Evolutionary conservation across 2,888 invertebrate genomes (phyloP).

Genomic region (Mesorhabditis belari): DNA sequence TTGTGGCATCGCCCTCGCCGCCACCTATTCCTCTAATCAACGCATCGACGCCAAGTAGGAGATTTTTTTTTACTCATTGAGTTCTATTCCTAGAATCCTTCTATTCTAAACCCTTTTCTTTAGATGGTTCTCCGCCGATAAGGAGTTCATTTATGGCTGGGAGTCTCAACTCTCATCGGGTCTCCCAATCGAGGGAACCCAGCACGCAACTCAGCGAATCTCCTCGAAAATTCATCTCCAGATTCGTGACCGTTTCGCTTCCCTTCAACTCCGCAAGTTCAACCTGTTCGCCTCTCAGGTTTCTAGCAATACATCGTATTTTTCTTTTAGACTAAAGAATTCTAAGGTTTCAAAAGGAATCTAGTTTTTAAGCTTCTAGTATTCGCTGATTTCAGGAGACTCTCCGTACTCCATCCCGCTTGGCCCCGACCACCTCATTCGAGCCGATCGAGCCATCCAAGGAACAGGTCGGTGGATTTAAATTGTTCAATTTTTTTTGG

Average conservation of each 20-base stretch:
- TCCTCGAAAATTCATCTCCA: slow-evolving; percentile 17
- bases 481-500: too few relatives aligned
- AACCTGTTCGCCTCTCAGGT: neutral
- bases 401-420: neutral
- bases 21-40: neutral
- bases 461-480: neutral
- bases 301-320: too few relatives aligned
- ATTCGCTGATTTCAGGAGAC: neutral
- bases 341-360: too few relatives aligned
- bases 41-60: neutral
- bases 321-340: too few relatives aligned
- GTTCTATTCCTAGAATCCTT: neutral
- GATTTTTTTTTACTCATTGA: neutral
- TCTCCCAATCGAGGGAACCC: neutral
- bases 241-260: neutral
- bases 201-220: slow-evolving; percentile 10
- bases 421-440: neutral
- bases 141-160: neutral
- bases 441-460: neutral
- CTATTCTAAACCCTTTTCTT: neutral
- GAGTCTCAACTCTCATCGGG: neutral
- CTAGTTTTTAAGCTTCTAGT: too few relatives aligned
- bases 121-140: neutral
- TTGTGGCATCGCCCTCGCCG: neutral
- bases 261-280: neutral